Percentiles rank a stretch among this genome's conserved stretches.
phyloP scores from a whole-genome alignment of 1,140 invertebrate species.

The Cyphomyrmex costatus region DNA sequence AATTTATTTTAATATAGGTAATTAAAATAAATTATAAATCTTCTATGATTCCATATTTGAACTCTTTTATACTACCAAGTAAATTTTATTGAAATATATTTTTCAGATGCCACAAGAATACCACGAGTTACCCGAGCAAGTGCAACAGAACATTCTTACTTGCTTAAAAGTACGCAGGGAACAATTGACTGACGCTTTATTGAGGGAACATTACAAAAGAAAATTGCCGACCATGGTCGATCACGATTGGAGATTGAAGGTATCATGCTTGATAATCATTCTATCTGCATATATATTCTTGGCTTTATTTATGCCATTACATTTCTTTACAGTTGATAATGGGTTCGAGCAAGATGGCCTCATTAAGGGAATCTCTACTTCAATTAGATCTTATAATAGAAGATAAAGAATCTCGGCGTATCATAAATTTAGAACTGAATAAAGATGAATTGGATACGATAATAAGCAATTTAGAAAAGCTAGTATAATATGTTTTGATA shows the following conservation, averaged over 20 bases:
- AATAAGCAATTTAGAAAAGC: slow-evolving; percentile 79
- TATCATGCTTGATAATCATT: slow-evolving; percentile 57
- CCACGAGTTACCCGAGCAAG: slow-evolving; percentile 78
- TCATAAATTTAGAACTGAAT: slow-evolving; percentile 80
- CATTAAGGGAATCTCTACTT: slow-evolving; percentile 80
- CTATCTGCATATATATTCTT: not conserved
- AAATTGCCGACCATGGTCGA: slow-evolving; percentile 78
- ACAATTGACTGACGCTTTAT: slow-evolving; percentile 76
- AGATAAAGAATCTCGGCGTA: slow-evolving; percentile 71
- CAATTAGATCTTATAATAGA: slow-evolving; percentile 81
- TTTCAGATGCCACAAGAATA: slow-evolving; percentile 82
- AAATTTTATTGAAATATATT: slow-evolving; percentile 43
- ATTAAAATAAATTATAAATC: not conserved
- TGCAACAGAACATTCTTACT: slow-evolving; percentile 75
- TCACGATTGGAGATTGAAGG: slow-evolving; percentile 84
- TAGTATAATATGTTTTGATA: slow-evolving; percentile 38
- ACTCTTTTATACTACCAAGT: slow-evolving; percentile 11
- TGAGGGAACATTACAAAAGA: slow-evolving; percentile 75
- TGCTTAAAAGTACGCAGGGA: slow-evolving; percentile 80
- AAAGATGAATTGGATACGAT: slow-evolving; percentile 81
- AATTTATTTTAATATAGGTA: not conserved
- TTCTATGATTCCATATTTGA: not conserved
- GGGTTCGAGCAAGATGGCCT: slow-evolving; percentile 83
- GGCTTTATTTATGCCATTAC: not conserved
- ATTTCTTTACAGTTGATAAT: slow-evolving; percentile 80